Percentiles rank a stretch among this genome's conserved stretches.
phyloP scores from a whole-genome alignment of 2,113 vertebrate species.

The Procavia capensis region DNA sequence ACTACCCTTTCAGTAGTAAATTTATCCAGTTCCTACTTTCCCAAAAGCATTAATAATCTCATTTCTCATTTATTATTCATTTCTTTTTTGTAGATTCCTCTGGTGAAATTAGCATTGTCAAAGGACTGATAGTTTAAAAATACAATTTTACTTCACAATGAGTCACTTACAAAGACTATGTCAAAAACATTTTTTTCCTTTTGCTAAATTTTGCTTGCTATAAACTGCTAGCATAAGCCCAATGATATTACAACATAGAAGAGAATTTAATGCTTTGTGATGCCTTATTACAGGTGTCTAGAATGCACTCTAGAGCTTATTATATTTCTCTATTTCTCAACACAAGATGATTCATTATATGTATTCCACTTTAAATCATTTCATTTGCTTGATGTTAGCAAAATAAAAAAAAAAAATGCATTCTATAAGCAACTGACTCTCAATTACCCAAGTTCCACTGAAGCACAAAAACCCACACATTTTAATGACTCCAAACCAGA shows the following conservation, averaged over 20 bases:
- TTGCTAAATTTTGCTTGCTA: constrained; percentile 61
- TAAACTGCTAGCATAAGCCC: background rate
- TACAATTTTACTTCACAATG: background rate
- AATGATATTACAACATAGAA: constrained; percentile 4
- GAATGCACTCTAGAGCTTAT: background rate
- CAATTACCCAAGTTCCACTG: constrained; percentile 57
- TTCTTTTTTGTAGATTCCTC: constrained; percentile 9
- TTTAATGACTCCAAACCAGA: constrained; percentile 67
- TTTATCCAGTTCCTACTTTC: background rate
- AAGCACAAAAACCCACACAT: constrained; percentile 37
- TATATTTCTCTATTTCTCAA: constrained; percentile 22
- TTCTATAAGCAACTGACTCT: constrained; percentile 56
- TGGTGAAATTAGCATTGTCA: constrained; percentile 23
- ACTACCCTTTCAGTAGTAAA: background rate
- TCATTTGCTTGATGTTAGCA: constrained; percentile 59
- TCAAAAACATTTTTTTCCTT: constrained; percentile 42
- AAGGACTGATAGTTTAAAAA: constrained; percentile 6
- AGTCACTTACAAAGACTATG: constrained; percentile 31
- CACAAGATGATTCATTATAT: constrained; percentile 8
- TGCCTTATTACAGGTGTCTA: constrained; percentile 39
- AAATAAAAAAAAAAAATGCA: constrained; percentile 59
- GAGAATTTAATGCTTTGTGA: background rate
- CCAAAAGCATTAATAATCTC: constrained; percentile 25
- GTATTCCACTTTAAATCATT: constrained; percentile 16
- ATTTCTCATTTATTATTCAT: background rate